A percentile compares a stretch with the other conserved stretches of the same genome.
phyloP scores from a whole-genome alignment of 2,113 vertebrate species.

The Xerus inauris region DNA sequence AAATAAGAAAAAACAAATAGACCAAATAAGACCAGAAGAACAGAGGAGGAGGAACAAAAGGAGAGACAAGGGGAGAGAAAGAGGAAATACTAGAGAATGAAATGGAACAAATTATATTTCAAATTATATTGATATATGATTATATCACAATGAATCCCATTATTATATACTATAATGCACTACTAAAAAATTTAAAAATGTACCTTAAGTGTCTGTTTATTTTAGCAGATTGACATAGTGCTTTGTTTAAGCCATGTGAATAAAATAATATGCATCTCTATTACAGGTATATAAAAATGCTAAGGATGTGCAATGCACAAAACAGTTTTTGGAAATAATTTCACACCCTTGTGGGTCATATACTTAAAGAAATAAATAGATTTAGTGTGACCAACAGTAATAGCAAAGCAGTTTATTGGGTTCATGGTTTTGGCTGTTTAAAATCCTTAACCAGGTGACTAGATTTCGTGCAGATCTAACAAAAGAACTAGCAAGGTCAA shows the following conservation, averaged over 20 bases:
- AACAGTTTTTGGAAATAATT: slow-evolving; percentile 94
- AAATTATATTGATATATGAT: too few species aligned
- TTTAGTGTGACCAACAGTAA: slow-evolving; percentile 89
- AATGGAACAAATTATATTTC: too few species aligned
- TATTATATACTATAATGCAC: too few species aligned
- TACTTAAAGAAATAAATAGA: slow-evolving; percentile 90
- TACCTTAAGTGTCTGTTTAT: too few species aligned
- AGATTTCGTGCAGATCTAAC: slow-evolving; percentile 90
- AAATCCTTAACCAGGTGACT: slow-evolving; percentile 91
- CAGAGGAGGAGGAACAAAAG: too few species aligned
- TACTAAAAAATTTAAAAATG: too few species aligned
- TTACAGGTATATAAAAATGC: slow-evolving; percentile 98
- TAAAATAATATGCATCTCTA: slow-evolving; percentile 97
- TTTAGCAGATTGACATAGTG: slow-evolving; percentile 95
- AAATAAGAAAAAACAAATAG: too few species aligned
- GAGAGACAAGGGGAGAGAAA: too few species aligned
- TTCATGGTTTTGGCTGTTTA: slow-evolving; percentile 89
- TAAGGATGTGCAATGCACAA: slow-evolving; percentile 98
- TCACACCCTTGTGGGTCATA: slow-evolving; percentile 92
- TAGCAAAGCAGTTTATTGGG: slow-evolving; percentile 88
- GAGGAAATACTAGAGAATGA: too few species aligned
- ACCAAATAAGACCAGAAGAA: too few species aligned
- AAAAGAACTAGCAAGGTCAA: slow-evolving; percentile 93
- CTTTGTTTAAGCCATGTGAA: slow-evolving; percentile 99
- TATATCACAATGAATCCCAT: too few species aligned